Base-by-base conservation (phyloP, 2,797 vertebrate species). In the Enteromius trimaculatus region DNA sequence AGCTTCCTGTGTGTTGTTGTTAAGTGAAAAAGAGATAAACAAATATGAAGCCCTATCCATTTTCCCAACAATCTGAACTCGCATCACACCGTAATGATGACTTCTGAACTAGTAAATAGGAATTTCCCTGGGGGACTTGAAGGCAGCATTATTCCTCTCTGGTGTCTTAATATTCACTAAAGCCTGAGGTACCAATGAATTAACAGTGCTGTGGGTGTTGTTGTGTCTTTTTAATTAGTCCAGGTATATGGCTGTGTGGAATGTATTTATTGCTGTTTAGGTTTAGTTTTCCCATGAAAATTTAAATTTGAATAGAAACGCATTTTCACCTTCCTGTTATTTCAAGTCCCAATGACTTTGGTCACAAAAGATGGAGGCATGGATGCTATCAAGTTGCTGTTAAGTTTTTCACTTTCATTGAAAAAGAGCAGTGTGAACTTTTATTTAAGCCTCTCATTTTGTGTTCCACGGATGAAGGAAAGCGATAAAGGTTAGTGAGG, bases 121-220 rank as follows among this genome's bases (percentile, higher is more conserved):
- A 29, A 64, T 78, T 65, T 78, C 60, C 26, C 76, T 21, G 9
- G 26, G 64, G 23, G 23, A 44, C 5, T 62, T 19, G 55, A 77
- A 47, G 39, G 14, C n/a, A 42, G 16, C 55, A 19, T 42, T 26
- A 60, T 42, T 42, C 17, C 23, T 29, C 17, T 31, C 26, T 80
- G 37, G 8, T 51, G 49, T 66, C 23, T 58, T 47, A 62, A 23
- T 72, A 39, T 74, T 55, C 26, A 51, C 23, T 21, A 51, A 42
- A 60, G 51, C 11, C 60, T 65, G 19, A 10, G 47, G 49, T 74
- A 76, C 58, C 71, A 74, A 77, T 84, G 39, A 80, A 66, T 26
- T 3, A 39, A 81, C 26, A 14, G 34, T 62, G 29, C 34, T n/a
- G 68, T 19, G 13, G 26, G 26, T 75, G 16, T 39, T 66, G 34